phyloP scores from a whole-genome alignment of 2,113 vertebrate genomes.

The Petrocephalus zakoni region DNA sequence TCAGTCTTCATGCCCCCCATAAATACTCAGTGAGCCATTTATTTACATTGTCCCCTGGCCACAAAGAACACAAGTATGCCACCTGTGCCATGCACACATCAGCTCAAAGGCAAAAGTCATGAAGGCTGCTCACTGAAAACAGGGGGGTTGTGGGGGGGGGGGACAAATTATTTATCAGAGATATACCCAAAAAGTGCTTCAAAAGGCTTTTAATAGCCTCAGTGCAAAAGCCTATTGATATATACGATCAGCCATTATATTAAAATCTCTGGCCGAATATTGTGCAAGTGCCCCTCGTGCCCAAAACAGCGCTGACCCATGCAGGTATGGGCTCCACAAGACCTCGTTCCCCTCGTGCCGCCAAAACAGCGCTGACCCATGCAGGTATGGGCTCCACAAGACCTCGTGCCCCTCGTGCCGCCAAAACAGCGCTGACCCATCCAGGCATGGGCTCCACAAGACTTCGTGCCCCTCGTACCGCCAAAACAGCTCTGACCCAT shows the following conservation, averaged over 20 bases:
- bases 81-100: not conserved
- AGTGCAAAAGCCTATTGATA: not conserved
- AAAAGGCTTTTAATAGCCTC: not conserved
- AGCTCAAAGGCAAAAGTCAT: not conserved
- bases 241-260: not conserved
- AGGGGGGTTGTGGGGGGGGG: too few species aligned
- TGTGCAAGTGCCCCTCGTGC: not conserved
- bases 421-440: not conserved
- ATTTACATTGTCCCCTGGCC: not conserved
- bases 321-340: not conserved
- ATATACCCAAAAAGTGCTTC: not conserved
- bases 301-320: not conserved
- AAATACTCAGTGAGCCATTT: not conserved
- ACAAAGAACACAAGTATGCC: not conserved
- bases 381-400: not conserved
- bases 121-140: not conserved
- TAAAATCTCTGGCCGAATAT: not conserved
- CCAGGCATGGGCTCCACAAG: not conserved
- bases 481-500: not conserved
- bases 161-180: too few species aligned
- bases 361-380: not conserved
- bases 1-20: not conserved
- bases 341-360: not conserved
- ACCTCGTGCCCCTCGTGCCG: not conserved
- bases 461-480: not conserved